These are phyloP conservation scores for Sesia bembeciformis DNA, from an alignment of 2,888 invertebrate species.

Conservation along the genomic window DNA sequence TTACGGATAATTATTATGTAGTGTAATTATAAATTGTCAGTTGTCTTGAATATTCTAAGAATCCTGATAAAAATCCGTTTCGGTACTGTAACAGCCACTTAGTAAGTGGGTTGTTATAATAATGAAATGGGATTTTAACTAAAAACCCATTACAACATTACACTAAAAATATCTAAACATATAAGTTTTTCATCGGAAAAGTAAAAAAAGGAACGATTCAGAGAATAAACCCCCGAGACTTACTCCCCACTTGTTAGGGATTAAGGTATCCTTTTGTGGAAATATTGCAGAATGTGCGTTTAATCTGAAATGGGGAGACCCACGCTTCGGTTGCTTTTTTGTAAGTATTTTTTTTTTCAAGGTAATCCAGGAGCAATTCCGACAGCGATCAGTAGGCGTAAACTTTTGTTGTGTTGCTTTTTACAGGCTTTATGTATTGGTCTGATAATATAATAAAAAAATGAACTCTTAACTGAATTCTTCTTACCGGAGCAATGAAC, in stretches of 20 bases:
- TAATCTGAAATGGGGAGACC: conserved; percentile 47
- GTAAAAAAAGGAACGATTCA: conserved; percentile 13
- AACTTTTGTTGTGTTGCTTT: not conserved
- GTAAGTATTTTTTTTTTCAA: conserved; percentile 27
- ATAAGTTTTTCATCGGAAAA: no score
- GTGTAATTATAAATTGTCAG: not conserved
- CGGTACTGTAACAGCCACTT: no score
- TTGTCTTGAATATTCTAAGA: no score
- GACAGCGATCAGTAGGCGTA: conserved; percentile 18
- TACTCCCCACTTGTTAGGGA: conserved; percentile 65
- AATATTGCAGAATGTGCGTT: conserved; percentile 70
- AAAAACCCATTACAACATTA: no score
- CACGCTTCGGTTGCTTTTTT: conserved; percentile 54
- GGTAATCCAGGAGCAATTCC: conserved; percentile 51
- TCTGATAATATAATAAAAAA: no score
- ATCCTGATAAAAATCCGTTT: no score
- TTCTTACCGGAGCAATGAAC: no score
- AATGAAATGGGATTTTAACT: no score
- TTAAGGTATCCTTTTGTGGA: conserved; percentile 72
- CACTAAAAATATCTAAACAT: no score
- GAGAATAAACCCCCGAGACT: conserved; percentile 42
- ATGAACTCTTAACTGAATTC: no score
- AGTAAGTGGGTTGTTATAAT: no score
- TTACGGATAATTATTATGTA: not conserved
- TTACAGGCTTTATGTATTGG: no score